Percentiles rank a stretch among this genome's conserved stretches.
phyloP scores from a whole-genome alignment of 2,888 invertebrate species.

The Biston stratarius region DNA sequence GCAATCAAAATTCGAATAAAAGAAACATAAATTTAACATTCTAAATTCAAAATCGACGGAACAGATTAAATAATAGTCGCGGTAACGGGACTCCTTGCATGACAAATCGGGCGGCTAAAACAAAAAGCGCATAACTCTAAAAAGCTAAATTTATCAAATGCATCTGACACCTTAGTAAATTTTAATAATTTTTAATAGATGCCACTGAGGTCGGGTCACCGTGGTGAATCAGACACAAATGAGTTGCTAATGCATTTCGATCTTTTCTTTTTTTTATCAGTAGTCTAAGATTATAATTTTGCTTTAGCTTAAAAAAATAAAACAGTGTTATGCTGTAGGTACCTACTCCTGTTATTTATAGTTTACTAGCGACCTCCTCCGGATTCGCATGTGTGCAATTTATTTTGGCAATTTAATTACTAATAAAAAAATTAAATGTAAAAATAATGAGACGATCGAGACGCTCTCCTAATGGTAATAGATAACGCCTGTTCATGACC shows the following conservation, averaged over 20 bases:
- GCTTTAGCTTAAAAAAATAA: constrained; percentile 23
- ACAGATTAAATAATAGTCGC: constrained; percentile 32
- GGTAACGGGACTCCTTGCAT: constrained; percentile 40
- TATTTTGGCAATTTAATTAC: too few species aligned
- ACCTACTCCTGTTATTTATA: not conserved
- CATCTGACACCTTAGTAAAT: constrained; percentile 61
- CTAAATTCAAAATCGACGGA: constrained; percentile 45
- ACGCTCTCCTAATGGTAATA: too few species aligned
- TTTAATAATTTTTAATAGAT: constrained; percentile 72
- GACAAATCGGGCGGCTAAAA: constrained; percentile 67
- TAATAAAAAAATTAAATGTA: too few species aligned
- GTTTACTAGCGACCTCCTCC: too few species aligned
- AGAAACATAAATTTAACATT: constrained; percentile 35
- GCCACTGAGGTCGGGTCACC: constrained; percentile 65
- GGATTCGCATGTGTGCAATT: not conserved
- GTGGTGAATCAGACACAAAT: constrained; percentile 73
- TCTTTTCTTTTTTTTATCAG: constrained; percentile 60
- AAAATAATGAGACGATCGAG: too few species aligned
- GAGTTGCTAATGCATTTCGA: constrained; percentile 70
- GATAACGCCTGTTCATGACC: too few species aligned
- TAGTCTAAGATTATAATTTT: constrained; percentile 45
- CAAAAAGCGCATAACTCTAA: constrained; percentile 61
- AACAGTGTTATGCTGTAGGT: not conserved
- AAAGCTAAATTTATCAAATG: constrained; percentile 72
- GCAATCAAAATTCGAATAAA: constrained; percentile 42